phyloP scores from a whole-genome alignment of 1,140 invertebrate genomes.

The Drosophila biarmipes region DNA sequence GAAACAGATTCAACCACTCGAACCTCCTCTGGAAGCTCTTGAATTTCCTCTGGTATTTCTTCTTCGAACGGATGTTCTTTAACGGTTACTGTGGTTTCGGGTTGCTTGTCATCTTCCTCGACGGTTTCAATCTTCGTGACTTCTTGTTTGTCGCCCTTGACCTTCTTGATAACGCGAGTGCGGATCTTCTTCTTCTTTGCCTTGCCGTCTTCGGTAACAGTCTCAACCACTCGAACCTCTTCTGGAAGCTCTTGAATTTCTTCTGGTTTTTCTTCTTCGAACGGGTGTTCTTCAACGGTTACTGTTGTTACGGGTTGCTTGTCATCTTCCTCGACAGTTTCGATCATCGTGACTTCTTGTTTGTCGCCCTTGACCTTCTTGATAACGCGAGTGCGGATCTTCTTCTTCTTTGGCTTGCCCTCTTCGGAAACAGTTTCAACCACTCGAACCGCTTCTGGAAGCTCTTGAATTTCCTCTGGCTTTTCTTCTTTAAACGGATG shows the following conservation, averaged over 20 bases:
- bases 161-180: conserved; percentile 3
- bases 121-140: conserved; percentile 3
- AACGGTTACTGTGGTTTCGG: background rate
- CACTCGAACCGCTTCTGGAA: background rate
- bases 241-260: conserved; percentile 1
- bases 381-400: conserved; percentile 3
- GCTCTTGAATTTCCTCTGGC: background rate
- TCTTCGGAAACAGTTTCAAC: conserved; percentile 1
- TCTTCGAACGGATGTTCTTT: background rate
- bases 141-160: conserved; percentile 9
- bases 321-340: conserved; percentile 1
- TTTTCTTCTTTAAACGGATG: background rate
- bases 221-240: conserved; percentile 2
- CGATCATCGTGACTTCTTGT: conserved; percentile 3
- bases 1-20: background rate
- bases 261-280: background rate
- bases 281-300: background rate
- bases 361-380: conserved; percentile 9
- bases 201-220: background rate
- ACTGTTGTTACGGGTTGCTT: background rate
- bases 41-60: background rate
- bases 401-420: conserved; percentile 5
- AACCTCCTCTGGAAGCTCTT: conserved; percentile 3
- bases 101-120: background rate
- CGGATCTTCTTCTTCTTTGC: conserved; percentile 7